Conservation (phyloP, 1,140 invertebrate species). For the Hylyphantes graminicola region DNA sequence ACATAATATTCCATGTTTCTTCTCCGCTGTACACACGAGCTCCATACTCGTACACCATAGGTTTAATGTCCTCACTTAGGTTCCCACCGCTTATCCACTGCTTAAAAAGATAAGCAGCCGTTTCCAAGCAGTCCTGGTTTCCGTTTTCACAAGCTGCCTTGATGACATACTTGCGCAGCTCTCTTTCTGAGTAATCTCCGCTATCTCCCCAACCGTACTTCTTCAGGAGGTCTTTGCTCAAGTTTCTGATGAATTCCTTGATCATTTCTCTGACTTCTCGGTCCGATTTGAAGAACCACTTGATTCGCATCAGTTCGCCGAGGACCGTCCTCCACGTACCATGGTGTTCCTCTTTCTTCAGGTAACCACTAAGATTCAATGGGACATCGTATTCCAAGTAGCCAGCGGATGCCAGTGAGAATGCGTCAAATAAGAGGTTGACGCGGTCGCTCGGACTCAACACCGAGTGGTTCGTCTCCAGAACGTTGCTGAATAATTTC, state of each 20-base stretch:
- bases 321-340: slow-evolving; percentile 64
- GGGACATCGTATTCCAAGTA: slow-evolving; percentile 63
- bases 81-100: slow-evolving; percentile 67
- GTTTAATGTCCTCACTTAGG: slow-evolving; percentile 22
- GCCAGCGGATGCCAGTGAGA: slow-evolving; percentile 67
- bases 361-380: slow-evolving; percentile 63
- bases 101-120: slow-evolving; percentile 65
- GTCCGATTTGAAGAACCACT: slow-evolving; percentile 11
- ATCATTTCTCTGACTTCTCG: slow-evolving; percentile 13
- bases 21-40: slow-evolving; percentile 71
- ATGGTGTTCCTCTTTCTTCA: slow-evolving; percentile 63
- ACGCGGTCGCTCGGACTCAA: slow-evolving; percentile 62
- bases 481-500: slow-evolving; percentile 77
- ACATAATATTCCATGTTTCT: slow-evolving; percentile 79
- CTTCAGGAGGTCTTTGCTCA: slow-evolving; percentile 30
- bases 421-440: slow-evolving; percentile 68
- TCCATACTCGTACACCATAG: slow-evolving; percentile 69
- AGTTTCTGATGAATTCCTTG: slow-evolving; percentile 37
- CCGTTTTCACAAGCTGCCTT: slow-evolving; percentile 65
- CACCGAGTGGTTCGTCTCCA: slow-evolving; percentile 65
- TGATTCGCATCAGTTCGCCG: slow-evolving; percentile 66
- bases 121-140: slow-evolving; percentile 65
- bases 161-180: slow-evolving; percentile 65
- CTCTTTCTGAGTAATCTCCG: slow-evolving; percentile 54
- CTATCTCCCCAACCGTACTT: slow-evolving; percentile 23